These are phyloP conservation scores for Lepilemur ruficaudatus DNA, from an alignment of 2,797 vertebrate genomes.

Conservation along the genomic window DNA sequence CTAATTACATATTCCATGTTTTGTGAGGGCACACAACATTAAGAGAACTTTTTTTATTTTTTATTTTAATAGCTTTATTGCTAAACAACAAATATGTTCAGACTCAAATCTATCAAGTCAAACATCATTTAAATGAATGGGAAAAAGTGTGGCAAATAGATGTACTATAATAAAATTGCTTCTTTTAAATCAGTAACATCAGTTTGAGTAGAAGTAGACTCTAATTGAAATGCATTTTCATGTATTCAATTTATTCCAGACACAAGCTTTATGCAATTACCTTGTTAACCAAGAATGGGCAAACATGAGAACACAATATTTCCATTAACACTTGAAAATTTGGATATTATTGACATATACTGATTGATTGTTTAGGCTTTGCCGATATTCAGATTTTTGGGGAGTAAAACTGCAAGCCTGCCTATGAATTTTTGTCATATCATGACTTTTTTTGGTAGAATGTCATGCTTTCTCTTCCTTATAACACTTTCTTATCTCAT, in stretches of 20 bases:
- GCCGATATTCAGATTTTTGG: background rate
- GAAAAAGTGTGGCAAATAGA: conserved; percentile 58
- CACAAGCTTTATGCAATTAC: background rate
- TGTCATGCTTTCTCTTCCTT: conserved; percentile 43
- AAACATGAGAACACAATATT: background rate
- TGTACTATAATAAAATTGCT: conserved; percentile 21
- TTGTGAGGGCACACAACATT: conserved; percentile 10
- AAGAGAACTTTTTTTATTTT: conserved; percentile 60
- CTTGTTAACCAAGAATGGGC: background rate
- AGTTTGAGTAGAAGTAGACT: background rate
- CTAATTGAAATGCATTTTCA: conserved; percentile 58
- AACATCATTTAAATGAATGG: conserved; percentile 66
- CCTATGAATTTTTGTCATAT: conserved; percentile 19
- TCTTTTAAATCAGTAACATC: conserved; percentile 50
- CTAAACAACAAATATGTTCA: conserved; percentile 65
- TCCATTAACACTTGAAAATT: background rate
- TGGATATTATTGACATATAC: background rate
- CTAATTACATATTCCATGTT: conserved; percentile 71
- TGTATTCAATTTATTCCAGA: background rate
- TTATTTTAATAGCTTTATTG: conserved; percentile 67
- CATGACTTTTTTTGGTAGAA: background rate
- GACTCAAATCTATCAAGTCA: conserved; percentile 68
- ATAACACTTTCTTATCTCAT: conserved; percentile 31
- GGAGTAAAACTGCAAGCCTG: background rate
- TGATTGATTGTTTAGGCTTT: background rate